phyloP scores from a whole-genome alignment of 2,888 invertebrate genomes.

The Phorcus lineatus region DNA sequence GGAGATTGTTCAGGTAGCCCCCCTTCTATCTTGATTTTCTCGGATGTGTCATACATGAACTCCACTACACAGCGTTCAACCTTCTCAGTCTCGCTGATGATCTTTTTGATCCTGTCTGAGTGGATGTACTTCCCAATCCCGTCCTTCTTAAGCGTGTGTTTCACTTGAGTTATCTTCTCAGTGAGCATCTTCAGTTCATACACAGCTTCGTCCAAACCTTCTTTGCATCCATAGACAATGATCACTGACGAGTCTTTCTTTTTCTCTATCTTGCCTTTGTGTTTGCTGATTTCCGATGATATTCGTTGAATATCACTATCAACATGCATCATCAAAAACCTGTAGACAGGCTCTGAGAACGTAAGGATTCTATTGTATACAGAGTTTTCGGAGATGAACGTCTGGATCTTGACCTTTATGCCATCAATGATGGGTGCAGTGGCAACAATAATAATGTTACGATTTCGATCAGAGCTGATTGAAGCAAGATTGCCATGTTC shows the following conservation, averaged over 20 bases:
- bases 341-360: slow-evolving; percentile 26
- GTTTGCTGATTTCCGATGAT: not conserved
- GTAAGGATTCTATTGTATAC: slow-evolving; percentile 25
- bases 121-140: slow-evolving; percentile 34
- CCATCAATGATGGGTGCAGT: slow-evolving; percentile 19
- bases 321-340: slow-evolving; percentile 38
- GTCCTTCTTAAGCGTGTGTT: slow-evolving; percentile 29
- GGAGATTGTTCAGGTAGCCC: not conserved
- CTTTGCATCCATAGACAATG: slow-evolving; percentile 29
- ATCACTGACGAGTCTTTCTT: slow-evolving; percentile 23
- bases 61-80: slow-evolving; percentile 13
- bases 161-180: slow-evolving; percentile 11
- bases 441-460: not conserved
- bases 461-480: slow-evolving; percentile 16
- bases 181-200: slow-evolving; percentile 10
- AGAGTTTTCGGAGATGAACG: slow-evolving; percentile 40
- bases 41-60: not conserved
- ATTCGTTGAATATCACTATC: slow-evolving; percentile 34
- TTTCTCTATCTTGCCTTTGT: slow-evolving; percentile 28
- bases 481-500: slow-evolving; percentile 18
- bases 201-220: slow-evolving; percentile 22
- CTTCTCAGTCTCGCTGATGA: slow-evolving; percentile 19
- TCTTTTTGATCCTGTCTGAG: slow-evolving; percentile 26
- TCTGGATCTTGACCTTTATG: slow-evolving; percentile 29
- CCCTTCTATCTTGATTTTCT: not conserved